phyloP scores from a whole-genome alignment of 2,797 vertebrate species.

The Prunella strophiata region DNA sequence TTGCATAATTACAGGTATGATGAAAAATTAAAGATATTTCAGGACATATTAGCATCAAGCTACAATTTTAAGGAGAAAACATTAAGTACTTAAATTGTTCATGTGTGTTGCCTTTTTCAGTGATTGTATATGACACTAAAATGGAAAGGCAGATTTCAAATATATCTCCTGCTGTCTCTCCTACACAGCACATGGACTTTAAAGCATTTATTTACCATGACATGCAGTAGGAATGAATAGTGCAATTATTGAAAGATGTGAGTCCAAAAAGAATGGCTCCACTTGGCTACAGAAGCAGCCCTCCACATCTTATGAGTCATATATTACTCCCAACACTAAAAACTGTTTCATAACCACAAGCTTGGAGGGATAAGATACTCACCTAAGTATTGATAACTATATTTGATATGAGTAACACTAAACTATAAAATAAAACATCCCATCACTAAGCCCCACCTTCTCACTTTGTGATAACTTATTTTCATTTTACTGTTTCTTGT shows the following conservation, averaged over 20 bases:
- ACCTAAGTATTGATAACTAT: neutral
- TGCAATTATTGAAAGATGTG: neutral
- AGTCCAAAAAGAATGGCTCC: neutral
- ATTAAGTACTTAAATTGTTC: neutral
- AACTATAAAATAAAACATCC: neutral
- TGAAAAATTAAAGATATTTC: neutral
- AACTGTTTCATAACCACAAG: neutral
- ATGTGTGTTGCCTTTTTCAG: neutral
- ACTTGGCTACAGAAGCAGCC: neutral
- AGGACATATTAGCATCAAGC: neutral
- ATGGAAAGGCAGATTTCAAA: neutral
- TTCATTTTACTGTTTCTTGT: neutral
- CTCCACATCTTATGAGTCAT: neutral
- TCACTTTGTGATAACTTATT: neutral
- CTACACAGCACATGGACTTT: neutral
- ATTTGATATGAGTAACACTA: neutral
- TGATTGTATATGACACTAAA: neutral
- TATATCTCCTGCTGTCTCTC: neutral
- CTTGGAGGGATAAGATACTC: neutral
- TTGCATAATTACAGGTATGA: neutral
- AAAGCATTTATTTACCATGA: neutral
- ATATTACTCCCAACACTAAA: neutral
- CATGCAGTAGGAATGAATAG: neutral
- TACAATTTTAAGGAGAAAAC: neutral
- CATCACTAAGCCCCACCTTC: neutral